Evolutionary conservation across 1,140 invertebrate genomes (phyloP), one percentile per base, ranked within the genome.

Genomic region (Diabrotica undecimpunctata): DNA sequence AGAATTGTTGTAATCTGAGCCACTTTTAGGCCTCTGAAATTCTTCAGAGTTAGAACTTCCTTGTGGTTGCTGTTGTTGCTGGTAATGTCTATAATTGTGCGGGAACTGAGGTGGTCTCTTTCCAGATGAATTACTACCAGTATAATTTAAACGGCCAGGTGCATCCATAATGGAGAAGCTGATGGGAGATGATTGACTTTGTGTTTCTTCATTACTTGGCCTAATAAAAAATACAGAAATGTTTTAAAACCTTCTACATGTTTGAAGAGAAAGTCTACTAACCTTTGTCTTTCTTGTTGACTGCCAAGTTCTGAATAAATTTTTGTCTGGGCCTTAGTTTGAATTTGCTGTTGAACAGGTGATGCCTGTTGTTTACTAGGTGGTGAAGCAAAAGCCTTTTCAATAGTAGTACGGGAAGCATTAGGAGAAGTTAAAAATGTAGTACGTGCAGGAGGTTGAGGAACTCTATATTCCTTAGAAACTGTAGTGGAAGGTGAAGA

Each of bases 141-240:
- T 78, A 71, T 87, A 89, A 72, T 83, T 87, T 46, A 88, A 75
- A 65, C 84, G 78, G 10, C 81, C 82, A 25, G 86, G 83, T 3
- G 83, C 81, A 77, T 90, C 89, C 82, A 90, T 88, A 64, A 88
- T 86, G 5, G 88, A 88, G 77, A 88, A 90, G 78, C 88, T 90
- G 57, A 90, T 88, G 10, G 88, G 88, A 4, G 88, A 89, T 2
- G 87, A 88, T 69, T 90, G 88, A 69, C 83, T 87, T 70, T 84
- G 84, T 8, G 38, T 59, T 9, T 50, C 41, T 59, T 59, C 38
- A 12, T 59, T 59, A 14, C 13, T 55, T 10, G 41, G n/a, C n/a
- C 41, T 46, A 46, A 10, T 46, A 46, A 6, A 46, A 46, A 25
- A 25, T 25, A 25, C n/a, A 46, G n/a, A 5, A 46, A 46, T 10